These are phyloP conservation scores for Papilio helenus DNA, from an alignment of 1,140 invertebrate species.

Conservation along the genomic window DNA sequence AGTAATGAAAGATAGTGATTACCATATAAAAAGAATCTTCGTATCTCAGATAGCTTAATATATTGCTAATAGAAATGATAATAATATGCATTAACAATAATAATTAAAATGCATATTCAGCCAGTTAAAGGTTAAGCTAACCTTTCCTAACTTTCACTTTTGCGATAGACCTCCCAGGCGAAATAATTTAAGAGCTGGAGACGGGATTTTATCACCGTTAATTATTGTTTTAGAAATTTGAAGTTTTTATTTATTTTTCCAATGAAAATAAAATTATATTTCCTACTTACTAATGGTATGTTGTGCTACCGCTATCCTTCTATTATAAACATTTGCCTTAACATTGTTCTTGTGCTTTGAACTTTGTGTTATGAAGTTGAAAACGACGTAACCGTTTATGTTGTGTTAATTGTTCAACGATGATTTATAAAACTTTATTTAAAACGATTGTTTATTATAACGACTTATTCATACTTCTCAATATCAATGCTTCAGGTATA, in stretches of 20 bases:
- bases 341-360: not conserved
- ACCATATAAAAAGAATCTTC: not conserved
- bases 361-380: not conserved
- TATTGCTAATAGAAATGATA: constrained; percentile 17
- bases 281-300: not conserved
- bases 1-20: not conserved
- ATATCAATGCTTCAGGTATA: too few species aligned
- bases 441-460: not conserved
- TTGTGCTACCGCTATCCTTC: not conserved
- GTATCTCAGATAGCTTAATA: not conserved
- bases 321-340: not conserved
- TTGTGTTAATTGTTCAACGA: too few species aligned
- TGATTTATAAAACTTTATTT: not conserved
- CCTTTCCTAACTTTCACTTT: not conserved
- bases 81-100: constrained; percentile 8
- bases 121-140: constrained; percentile 2
- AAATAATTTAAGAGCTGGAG: too few species aligned
- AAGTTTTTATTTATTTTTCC: not conserved
- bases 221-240: not conserved
- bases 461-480: too few species aligned
- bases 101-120: not conserved
- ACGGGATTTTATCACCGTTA: not conserved
- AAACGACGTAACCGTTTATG: not conserved
- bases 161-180: not conserved
- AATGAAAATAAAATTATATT: not conserved